A percentile compares a stretch with the other conserved stretches of the same genome.
phyloP scores from a whole-genome alignment of 2,113 vertebrate species.

The Onychostoma macrolepis region DNA sequence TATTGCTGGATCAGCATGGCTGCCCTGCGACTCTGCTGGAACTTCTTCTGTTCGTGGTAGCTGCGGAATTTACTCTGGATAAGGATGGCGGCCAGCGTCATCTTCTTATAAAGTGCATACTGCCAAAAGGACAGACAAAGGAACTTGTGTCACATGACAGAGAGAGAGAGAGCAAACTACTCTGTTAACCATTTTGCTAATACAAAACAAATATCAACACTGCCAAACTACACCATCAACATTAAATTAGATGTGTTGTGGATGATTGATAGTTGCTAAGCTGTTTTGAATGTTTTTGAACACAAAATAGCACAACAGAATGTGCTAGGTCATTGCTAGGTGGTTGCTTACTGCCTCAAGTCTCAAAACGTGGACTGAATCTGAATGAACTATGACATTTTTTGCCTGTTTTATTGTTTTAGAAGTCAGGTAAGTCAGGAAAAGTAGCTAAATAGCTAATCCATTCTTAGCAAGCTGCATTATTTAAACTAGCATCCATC shows the following conservation, averaged over 20 bases:
- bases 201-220: neutral
- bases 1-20: conserved; percentile 98
- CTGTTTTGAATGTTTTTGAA: too few relatives aligned
- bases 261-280: neutral
- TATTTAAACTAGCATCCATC: neutral
- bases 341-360: neutral
- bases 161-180: conserved; percentile 33
- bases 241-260: neutral
- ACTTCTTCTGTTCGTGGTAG: conserved; percentile 95
- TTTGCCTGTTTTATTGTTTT: neutral
- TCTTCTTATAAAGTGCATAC: conserved; percentile 99
- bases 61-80: conserved; percentile 99
- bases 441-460: conserved; percentile 2
- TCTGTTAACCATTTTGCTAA: neutral
- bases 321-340: neutral
- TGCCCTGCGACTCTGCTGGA: conserved; percentile 95
- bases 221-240: neutral
- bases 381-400: neutral
- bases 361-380: neutral
- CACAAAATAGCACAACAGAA: too few relatives aligned
- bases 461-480: neutral
- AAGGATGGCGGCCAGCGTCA: conserved; percentile 99
- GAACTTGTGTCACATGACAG: conserved; percentile 33
- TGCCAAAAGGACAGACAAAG: conserved; percentile 62
- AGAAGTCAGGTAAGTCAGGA: neutral